Evolutionary conservation across 2,113 vertebrate species (phyloP), one percentile per base, ranked within the genome.

Genomic region (Laterallus jamaicensis): DNA sequence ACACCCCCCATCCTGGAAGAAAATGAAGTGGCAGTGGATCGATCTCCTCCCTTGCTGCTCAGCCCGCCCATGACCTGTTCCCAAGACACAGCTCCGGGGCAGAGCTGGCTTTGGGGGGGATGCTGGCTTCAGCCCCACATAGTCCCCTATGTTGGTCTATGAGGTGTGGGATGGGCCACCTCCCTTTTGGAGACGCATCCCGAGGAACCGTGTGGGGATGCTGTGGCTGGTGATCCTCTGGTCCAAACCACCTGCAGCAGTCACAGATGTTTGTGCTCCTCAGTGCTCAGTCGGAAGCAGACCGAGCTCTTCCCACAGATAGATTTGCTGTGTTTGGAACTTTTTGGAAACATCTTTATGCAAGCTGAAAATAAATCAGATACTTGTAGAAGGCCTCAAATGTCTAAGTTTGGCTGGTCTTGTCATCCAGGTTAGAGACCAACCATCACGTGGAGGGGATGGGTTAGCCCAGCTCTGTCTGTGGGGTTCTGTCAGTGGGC

Each of bases 121-220:
- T 1, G 0, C 20, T 1, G 5, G 22, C 62, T 90, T 52, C 50
- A 55, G 18, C 21, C 22, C 26, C 58, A 32, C 44, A n/a, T 26
- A 5, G 21, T 11, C 40, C 35, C 15, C n/a, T 7, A 1, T 25
- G 12, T 63, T 0, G 1, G 29, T 35, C 54, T 77, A 35, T 28
- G 81, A 62, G 52, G 47, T 42, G 17, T 9, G 12, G n/a, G 10
- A 13, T 32, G n/a, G 25, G 25, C 39, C 88, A 42, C 37, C 28
- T 73, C 40, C 52, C 54, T 58, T 40, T 52, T 0, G 2, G 24
- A 6, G 55, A 31, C 32, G 25, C 16, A 49, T 63, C 44, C 37
- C 5, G 2, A 11, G 15, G 32, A 3, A 28, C 55, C 4, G 29
- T 32, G n/a, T 0, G 0, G 50, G 19, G 31, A 12, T 64, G 29